Conservation (phyloP, 2,888 invertebrate genomes). For the Eupithecia subfuscata region DNA sequence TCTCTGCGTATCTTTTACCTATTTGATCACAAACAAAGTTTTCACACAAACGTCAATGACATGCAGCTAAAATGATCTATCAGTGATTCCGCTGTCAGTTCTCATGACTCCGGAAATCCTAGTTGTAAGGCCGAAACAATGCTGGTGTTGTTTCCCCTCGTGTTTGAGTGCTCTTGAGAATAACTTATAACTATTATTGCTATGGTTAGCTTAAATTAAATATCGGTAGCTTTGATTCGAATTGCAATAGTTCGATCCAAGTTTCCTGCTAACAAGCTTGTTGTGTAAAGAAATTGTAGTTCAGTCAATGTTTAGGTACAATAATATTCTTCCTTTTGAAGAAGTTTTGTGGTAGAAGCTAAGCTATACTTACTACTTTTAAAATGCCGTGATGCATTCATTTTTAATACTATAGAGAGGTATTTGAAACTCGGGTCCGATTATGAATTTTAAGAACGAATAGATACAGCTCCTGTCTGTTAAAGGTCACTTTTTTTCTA, state of each 20-base stretch:
- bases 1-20: background rate
- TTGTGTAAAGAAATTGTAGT: background rate
- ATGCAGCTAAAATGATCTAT: slow-evolving; percentile 13
- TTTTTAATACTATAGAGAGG: too few relatives aligned
- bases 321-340: too few relatives aligned
- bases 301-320: background rate
- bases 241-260: background rate
- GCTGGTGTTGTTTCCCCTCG: slow-evolving; percentile 33
- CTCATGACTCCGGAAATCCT: slow-evolving; percentile 47
- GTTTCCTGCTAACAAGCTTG: background rate
- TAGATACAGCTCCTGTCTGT: too few relatives aligned
- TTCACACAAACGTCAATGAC: slow-evolving; percentile 12
- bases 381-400: too few relatives aligned
- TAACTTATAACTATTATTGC: background rate
- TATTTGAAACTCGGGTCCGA: too few relatives aligned
- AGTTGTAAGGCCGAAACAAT: slow-evolving; percentile 43
- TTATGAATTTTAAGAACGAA: too few relatives aligned
- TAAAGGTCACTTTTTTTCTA: too few relatives aligned
- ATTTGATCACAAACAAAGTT: background rate
- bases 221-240: background rate
- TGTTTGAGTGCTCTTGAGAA: slow-evolving; percentile 35
- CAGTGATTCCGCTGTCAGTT: slow-evolving; percentile 37
- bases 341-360: too few relatives aligned
- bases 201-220: slow-evolving; percentile 7
- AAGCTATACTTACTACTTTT: too few relatives aligned